Base-by-base conservation (phyloP, 2,797 vertebrate species). In the Sandelia bainsii region DNA sequence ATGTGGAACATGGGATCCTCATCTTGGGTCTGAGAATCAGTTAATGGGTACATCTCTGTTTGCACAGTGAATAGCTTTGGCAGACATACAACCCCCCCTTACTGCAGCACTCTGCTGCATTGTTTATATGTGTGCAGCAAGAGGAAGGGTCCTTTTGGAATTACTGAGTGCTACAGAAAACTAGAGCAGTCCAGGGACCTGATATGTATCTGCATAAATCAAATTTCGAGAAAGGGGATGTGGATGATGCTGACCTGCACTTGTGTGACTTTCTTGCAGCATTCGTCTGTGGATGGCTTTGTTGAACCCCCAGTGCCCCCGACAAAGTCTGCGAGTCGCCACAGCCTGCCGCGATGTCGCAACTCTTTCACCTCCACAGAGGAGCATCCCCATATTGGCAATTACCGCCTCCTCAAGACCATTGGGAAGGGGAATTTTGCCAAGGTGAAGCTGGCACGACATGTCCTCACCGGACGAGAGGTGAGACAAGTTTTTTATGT, bases 341-440 rank as follows among this genome's bases (percentile, higher is more conserved):
- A 97, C 87, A 97, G 95, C 82, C 92, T 97, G 70, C 96, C 97
- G 0, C 91, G 97, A 81, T 97, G 97, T 46, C 94, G 96, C 84
- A 98, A 97, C 86, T 98, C 97, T 63, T 94, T 97, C 73, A 96
- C 96, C 0, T 97, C 96, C 60, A 95, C 96, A 1, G 97, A 98
- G 32, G 97, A 98, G 68, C 97, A 97, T 68, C 97, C 97, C 63
- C 97, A 98, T 79, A 94, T 98, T 77, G 97, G 97, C 82, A 98
- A 97, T 86, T 98, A 98, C 49, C 96, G 97, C 67, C 95, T 98
- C 77, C 95, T 98, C 62, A 98, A 98, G 91, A 98, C 97, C 73
- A 98, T 98, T 85, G 97, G 97, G 80, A 98, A 98, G 90, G 97
- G 97, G 75, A 98, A 98, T 88, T 98, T 98, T 72, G 97, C 97